These are phyloP conservation scores for Palythoa grandiflora DNA, from an alignment of 92 coral and sea anemone genomes.

Conservation along the genomic window DNA sequence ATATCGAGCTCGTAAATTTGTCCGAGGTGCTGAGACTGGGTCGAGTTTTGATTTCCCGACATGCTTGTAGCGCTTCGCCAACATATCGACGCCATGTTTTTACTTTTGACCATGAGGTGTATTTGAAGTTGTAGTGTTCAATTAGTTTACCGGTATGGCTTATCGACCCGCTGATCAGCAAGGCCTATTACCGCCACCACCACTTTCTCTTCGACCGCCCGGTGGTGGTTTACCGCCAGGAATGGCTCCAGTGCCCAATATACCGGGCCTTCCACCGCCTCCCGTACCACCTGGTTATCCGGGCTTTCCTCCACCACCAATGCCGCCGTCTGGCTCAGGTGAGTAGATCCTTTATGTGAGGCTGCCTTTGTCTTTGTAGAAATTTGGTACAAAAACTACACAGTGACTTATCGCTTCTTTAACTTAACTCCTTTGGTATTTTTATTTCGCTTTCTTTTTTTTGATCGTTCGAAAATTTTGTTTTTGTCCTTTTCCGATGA, in stretches of 20 bases:
- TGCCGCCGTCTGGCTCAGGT: slow-evolving; percentile 67
- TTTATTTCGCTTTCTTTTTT: too few relatives aligned
- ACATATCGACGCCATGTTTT: slow-evolving; percentile 21
- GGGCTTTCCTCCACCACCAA: slow-evolving; percentile 87
- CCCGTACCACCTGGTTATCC: slow-evolving; percentile 92
- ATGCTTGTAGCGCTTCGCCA: background rate
- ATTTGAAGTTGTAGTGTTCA: slow-evolving; percentile 6
- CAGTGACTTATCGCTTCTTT: background rate
- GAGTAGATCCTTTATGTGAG: background rate
- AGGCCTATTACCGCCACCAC: slow-evolving; percentile 81
- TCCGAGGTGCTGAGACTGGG: background rate
- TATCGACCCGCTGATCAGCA: slow-evolving; percentile 89
- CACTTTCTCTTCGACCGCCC: slow-evolving; percentile 72
- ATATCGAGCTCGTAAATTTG: too few relatives aligned
- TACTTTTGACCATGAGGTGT: background rate
- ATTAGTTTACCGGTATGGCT: slow-evolving; percentile 68
- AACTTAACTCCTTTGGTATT: too few relatives aligned
- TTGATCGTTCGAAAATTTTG: background rate
- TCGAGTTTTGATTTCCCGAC: slow-evolving; percentile 4
- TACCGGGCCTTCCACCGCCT: slow-evolving; percentile 88
- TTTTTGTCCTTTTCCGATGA: too few relatives aligned
- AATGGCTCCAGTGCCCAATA: slow-evolving; percentile 71
- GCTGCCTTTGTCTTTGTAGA: background rate
- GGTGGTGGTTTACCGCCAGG: slow-evolving; percentile 78
- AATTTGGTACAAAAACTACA: background rate